Base-by-base conservation (phyloP, 2,888 invertebrate genomes). In the Apocheima hispidaria region DNA sequence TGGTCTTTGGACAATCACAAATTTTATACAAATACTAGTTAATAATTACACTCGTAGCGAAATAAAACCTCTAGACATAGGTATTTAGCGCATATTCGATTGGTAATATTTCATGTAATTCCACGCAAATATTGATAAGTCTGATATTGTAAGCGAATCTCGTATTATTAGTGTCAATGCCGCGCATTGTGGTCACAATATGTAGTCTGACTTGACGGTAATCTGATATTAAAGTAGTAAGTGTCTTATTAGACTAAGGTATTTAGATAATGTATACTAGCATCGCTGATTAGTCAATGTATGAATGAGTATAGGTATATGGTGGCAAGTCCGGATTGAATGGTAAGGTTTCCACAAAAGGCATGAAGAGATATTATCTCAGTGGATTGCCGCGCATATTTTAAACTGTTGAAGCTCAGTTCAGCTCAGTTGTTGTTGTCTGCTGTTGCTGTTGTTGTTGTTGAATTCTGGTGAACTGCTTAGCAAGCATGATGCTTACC, bases 161-260 rank as follows among this genome's bases (percentile, higher is more conserved):
- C 76, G 68, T 71, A 55, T 73, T 82, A 88, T 87, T 89, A 78
- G 86, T 90, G 90, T 89, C 90, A 90, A 83, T 90, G 90, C 85
- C 87, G 82, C 72, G 75, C 75, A 79, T 73, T 78, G 89, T 82
- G 89, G 90, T 89, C 84, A 75, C 74, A 78, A 81, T 75, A 76
- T 81, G 81, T 80, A 75, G 82, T 75, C 78, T 71, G 77, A 75
- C 81, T 77, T 76, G 81, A 84, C 80, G 69, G 86, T 81, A 85
- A 89, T 77, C 63, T 78, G 86, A 88, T 87, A 84, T 77, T 59
- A n/a, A n/a, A n/a, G n/a, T 18, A 40, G 40, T 59, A 41, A 55
- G 20, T 53, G 38, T 18, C n/a, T 9, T 23, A 23, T 50, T 30
- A 50, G 36, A 57, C 44, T 44, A 30, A 20, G 10, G 18, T 35